Evolutionary conservation across 2,888 invertebrate species (phyloP).

Genomic region (Pecten maximus): DNA sequence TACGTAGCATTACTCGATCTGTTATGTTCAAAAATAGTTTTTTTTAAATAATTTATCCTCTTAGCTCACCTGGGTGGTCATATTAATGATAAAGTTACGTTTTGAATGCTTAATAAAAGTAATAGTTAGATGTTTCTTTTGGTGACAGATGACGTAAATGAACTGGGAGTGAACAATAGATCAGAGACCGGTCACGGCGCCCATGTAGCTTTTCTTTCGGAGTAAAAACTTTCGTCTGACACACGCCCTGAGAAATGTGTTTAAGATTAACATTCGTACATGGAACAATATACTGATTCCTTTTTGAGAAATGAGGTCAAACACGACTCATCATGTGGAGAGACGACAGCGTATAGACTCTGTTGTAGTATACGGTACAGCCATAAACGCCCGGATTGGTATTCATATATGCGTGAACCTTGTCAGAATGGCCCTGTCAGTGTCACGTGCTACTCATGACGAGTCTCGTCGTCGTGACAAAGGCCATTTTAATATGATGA

Average conservation of each 20-base stretch:
- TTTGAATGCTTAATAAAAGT: background rate
- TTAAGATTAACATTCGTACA: background rate
- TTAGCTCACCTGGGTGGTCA: background rate
- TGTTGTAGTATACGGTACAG: background rate
- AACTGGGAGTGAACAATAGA: background rate
- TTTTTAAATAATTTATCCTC: background rate
- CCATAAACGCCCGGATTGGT: background rate
- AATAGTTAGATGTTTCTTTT: background rate
- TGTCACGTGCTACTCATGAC: background rate
- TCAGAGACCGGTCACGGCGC: background rate
- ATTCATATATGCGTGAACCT: slow-evolving; percentile 12
- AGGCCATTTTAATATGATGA: background rate
- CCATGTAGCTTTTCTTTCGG: background rate
- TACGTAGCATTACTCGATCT: too few relatives aligned
- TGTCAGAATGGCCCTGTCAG: background rate
- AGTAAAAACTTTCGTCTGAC: background rate
- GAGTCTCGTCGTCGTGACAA: background rate
- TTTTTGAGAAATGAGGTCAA: slow-evolving; percentile 7
- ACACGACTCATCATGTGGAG: background rate
- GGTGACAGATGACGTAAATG: background rate
- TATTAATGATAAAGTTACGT: background rate
- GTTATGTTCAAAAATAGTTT: too few relatives aligned
- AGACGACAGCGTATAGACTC: background rate
- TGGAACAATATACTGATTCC: background rate
- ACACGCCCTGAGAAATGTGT: slow-evolving; percentile 1